Conservation (phyloP, 2,797 vertebrate species). For the Pseudochromis fuscus region DNA sequence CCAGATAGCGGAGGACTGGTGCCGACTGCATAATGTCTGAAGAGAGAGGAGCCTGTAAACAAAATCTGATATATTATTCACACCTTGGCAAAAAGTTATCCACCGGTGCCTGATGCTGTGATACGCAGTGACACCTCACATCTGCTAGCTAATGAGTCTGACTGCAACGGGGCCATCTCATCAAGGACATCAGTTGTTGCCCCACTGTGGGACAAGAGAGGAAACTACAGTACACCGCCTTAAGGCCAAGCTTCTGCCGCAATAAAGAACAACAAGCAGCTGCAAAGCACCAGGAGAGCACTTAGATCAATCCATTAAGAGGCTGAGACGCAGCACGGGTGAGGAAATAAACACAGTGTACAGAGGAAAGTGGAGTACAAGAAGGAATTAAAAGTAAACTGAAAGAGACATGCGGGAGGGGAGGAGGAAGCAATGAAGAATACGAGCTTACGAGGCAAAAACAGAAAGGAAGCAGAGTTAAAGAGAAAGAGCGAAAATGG, state of each 20-base stretch:
- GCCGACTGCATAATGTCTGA: conserved; percentile 66
- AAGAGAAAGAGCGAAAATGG: conserved; percentile 1
- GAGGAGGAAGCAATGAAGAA: conserved; percentile 41
- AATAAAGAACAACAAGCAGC: conserved; percentile 76
- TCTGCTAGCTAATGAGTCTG: conserved; percentile 74
- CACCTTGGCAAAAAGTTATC: conserved; percentile 63
- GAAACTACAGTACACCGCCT: conserved; percentile 39
- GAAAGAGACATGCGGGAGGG: conserved; percentile 44
- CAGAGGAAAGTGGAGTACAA: conserved; percentile 51
- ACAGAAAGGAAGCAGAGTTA: conserved; percentile 19
- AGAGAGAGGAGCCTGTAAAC: conserved; percentile 59
- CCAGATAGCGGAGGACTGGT: conserved; percentile 57
- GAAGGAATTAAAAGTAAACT: conserved; percentile 68
- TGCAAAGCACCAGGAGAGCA: conserved; percentile 72
- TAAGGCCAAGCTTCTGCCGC: conserved; percentile 62
- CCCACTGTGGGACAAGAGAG: conserved; percentile 50
- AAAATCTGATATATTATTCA: conserved; percentile 77
- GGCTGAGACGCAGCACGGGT: conserved; percentile 58
- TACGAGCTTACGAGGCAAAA: conserved; percentile 34
- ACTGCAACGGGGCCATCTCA: conserved; percentile 60
- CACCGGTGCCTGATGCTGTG: conserved; percentile 60
- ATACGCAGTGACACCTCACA: conserved; percentile 67
- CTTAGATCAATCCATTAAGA: conserved; percentile 78
- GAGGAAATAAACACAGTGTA: conserved; percentile 64
- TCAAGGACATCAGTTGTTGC: conserved; percentile 66